These are phyloP conservation scores for Parotia lawesii DNA, from an alignment of 2,113 vertebrate genomes.

Conservation along the genomic window DNA sequence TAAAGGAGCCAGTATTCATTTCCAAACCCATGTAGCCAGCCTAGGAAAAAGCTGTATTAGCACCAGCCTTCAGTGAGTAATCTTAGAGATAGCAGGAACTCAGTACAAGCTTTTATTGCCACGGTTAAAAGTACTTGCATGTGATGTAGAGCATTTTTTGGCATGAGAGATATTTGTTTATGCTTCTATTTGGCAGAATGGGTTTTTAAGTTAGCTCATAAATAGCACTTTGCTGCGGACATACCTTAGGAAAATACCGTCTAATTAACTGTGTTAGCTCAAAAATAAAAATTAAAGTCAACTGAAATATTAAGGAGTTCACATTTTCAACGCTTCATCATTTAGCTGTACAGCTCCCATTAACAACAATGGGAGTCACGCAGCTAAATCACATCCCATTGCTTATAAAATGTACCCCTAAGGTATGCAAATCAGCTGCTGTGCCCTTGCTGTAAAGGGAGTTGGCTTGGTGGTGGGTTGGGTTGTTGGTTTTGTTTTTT, in stretches of 20 bases:
- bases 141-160: neutral
- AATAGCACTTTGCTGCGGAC: conserved; percentile 7
- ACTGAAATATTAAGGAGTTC: conserved; percentile 62
- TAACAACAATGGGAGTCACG: conserved; percentile 67
- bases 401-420: conserved; percentile 69
- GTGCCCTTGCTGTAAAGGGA: conserved; percentile 27
- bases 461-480: neutral
- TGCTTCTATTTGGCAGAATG: neutral
- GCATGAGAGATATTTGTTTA: neutral
- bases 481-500: neutral
- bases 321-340: conserved; percentile 62
- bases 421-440: conserved; percentile 65
- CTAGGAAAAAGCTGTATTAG: neutral
- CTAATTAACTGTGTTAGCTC: conserved; percentile 73
- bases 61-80: neutral
- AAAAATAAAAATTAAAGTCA: conserved; percentile 75
- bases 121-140: neutral
- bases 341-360: conserved; percentile 58
- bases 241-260: conserved; percentile 44
- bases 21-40: neutral
- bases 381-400: conserved; percentile 61
- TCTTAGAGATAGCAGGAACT: neutral
- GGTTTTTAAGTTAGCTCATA: conserved; percentile 3
- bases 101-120: neutral
- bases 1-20: neutral